Percentiles rank a stretch among this genome's conserved stretches.
Evolutionary conservation across 2,113 vertebrate species (phyloP).

Genomic region (Phalacrocorax aristotelis): DNA sequence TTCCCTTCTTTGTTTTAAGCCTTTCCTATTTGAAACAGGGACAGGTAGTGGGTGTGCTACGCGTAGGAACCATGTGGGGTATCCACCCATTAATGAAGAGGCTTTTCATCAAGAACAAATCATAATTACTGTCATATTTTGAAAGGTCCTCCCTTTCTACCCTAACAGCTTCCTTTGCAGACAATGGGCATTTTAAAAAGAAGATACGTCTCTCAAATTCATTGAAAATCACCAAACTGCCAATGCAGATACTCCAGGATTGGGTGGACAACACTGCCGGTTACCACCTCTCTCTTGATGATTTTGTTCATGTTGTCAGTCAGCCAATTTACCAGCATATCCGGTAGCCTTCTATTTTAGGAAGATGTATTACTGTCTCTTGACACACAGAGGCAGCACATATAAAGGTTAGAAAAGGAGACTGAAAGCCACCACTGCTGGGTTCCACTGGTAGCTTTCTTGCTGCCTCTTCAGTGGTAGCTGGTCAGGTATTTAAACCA

Average conservation of each 20-base stretch:
- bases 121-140: not conserved
- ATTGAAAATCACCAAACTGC: not conserved
- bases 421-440: slow-evolving; percentile 1
- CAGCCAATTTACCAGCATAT: not conserved
- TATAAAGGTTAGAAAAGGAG: slow-evolving; percentile 41
- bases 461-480: not conserved
- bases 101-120: slow-evolving; percentile 24
- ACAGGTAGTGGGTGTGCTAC: slow-evolving; percentile 29
- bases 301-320: not conserved
- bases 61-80: not conserved
- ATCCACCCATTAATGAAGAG: slow-evolving; percentile 15
- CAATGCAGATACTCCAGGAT: not conserved
- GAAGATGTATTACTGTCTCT: slow-evolving; percentile 46
- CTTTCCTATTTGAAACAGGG: slow-evolving; percentile 25
- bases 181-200: not conserved
- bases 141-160: slow-evolving; percentile 21
- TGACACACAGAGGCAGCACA: slow-evolving; percentile 57
- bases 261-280: not conserved
- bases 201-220: not conserved
- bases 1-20: slow-evolving; percentile 62
- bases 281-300: not conserved
- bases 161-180: slow-evolving; percentile 14
- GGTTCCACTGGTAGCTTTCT: not conserved
- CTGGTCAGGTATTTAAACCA: not conserved
- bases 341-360: slow-evolving; percentile 6